These are phyloP conservation scores for Cabera pusaria DNA, from an alignment of 2,888 invertebrate genomes.

Conservation along the genomic window DNA sequence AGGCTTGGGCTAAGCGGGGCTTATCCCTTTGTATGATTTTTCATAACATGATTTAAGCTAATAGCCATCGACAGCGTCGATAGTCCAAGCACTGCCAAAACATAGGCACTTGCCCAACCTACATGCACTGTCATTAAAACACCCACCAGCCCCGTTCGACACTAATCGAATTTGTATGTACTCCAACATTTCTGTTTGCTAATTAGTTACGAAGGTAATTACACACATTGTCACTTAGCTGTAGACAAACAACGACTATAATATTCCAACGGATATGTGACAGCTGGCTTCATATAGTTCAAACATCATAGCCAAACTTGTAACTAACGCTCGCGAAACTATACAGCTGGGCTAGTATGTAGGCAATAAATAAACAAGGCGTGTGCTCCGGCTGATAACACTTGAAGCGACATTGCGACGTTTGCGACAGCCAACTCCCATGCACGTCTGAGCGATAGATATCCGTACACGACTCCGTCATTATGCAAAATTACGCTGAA, in stretches of 20 bases:
- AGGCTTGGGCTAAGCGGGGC: no score
- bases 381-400: conserved; percentile 76
- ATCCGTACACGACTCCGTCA: conserved; percentile 35
- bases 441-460: conserved; percentile 47
- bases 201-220: conserved; percentile 32
- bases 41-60: not conserved
- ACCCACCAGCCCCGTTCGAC: conserved; percentile 13
- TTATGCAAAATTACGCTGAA: conserved; percentile 57
- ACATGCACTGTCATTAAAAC: conserved; percentile 19
- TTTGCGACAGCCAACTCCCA: conserved; percentile 33
- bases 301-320: conserved; percentile 47
- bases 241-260: conserved; percentile 25
- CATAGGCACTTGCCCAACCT: conserved; percentile 16
- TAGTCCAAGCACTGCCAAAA: conserved; percentile 17
- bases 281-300: conserved; percentile 39
- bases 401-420: conserved; percentile 42
- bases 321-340: conserved; percentile 37
- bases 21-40: no score
- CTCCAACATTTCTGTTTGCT: conserved; percentile 28
- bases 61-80: conserved; percentile 1
- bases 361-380: conserved; percentile 77
- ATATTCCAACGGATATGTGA: conserved; percentile 24
- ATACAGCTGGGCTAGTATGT: conserved; percentile 53
- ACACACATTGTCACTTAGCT: conserved; percentile 31
- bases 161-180: conserved; percentile 28